Evolutionary conservation across 2,888 invertebrate genomes (phyloP).

Genomic region (Matsumyia berberina): DNA sequence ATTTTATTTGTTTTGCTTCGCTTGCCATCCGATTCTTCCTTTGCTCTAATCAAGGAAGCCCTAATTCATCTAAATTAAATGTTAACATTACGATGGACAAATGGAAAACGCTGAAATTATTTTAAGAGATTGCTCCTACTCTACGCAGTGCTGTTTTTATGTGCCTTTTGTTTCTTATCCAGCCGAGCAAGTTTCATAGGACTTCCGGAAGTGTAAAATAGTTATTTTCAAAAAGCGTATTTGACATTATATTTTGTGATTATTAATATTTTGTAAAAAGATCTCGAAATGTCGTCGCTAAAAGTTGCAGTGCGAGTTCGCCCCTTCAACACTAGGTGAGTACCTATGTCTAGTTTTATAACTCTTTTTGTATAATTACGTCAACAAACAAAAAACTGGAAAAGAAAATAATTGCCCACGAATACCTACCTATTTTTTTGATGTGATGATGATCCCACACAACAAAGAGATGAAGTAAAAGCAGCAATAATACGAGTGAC

Average conservation of each 20-base stretch:
- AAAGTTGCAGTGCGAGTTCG: slow-evolving; percentile 96
- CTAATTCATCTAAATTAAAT: slow-evolving; percentile 4
- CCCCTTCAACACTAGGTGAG: slow-evolving; percentile 94
- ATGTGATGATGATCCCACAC: slow-evolving; percentile 27
- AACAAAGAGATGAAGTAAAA: slow-evolving; percentile 65
- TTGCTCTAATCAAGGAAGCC: slow-evolving; percentile 29
- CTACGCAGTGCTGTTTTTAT: slow-evolving; percentile 48
- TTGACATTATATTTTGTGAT: slow-evolving; percentile 2
- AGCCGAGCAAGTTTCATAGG: slow-evolving; percentile 44
- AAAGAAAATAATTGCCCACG: slow-evolving; percentile 22
- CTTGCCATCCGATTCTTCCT: slow-evolving; percentile 35
- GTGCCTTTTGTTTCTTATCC: slow-evolving; percentile 53
- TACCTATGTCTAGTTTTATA: slow-evolving; percentile 39
- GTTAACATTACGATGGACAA: background rate
- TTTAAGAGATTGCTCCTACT: slow-evolving; percentile 23
- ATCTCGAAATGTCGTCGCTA: slow-evolving; percentile 91
- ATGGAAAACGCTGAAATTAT: slow-evolving; percentile 46
- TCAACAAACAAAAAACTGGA: slow-evolving; percentile 54
- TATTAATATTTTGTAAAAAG: background rate
- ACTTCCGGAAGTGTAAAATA: slow-evolving; percentile 38
- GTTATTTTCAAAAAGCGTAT: slow-evolving; percentile 5
- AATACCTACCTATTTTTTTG: slow-evolving; percentile 20
- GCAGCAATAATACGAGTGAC: slow-evolving; percentile 34
- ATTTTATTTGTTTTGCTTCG: slow-evolving; percentile 61
- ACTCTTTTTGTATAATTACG: slow-evolving; percentile 51